These are phyloP conservation scores for Drosophila gunungcola DNA, from an alignment of 1,140 invertebrate genomes.

Conservation along the genomic window DNA sequence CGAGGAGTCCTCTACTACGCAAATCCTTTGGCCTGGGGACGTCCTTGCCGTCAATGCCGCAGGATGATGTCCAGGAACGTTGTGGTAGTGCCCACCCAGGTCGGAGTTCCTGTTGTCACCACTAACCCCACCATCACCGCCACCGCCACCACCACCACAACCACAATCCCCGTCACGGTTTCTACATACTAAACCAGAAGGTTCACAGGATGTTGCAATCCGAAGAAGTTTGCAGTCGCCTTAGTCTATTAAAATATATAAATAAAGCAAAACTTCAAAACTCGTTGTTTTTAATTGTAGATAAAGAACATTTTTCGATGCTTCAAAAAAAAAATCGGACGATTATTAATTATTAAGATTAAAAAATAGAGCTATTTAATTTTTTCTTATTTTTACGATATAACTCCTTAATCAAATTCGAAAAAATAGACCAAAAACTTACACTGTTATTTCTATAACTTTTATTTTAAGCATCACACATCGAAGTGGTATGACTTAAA, in stretches of 20 bases:
- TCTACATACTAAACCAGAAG: background rate
- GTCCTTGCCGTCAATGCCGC: constrained; percentile 54
- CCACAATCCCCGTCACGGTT: constrained; percentile 5
- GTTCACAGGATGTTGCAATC: too few relatives aligned
- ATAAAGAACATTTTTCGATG: too few relatives aligned
- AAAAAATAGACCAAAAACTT: too few relatives aligned
- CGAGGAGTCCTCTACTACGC: constrained; percentile 31
- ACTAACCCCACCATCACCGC: background rate
- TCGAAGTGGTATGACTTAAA: too few relatives aligned
- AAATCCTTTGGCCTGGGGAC: constrained; percentile 39
- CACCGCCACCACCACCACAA: constrained; percentile 2
- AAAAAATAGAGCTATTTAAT: too few relatives aligned
- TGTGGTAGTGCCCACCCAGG: constrained; percentile 45
- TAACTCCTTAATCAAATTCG: too few relatives aligned
- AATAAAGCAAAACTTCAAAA: background rate
- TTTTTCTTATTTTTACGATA: too few relatives aligned
- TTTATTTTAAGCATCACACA: too few relatives aligned
- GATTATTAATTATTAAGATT: too few relatives aligned
- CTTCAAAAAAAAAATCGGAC: too few relatives aligned
- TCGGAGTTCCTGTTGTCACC: constrained; percentile 16
- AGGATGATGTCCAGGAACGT: constrained; percentile 55
- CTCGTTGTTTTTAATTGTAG: background rate
- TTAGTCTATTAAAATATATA: background rate
- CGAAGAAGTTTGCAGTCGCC: too few relatives aligned
- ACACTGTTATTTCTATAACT: too few relatives aligned